Evolutionary conservation across 2,797 vertebrate genomes (phyloP).

Genomic region (Lepilemur septentrionalis): DNA sequence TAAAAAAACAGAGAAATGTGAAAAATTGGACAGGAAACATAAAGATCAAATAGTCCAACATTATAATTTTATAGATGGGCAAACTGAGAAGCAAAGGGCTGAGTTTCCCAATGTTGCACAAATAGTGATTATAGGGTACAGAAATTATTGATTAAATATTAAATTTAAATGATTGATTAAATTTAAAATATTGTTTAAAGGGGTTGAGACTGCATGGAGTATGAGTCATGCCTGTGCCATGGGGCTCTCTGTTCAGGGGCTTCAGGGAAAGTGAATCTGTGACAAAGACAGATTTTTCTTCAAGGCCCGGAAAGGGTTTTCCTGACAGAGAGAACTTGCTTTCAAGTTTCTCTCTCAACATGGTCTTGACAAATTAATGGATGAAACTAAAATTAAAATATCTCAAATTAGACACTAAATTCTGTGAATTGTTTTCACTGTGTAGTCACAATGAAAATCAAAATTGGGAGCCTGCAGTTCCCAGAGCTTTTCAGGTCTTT

Average conservation of each 20-base stretch:
- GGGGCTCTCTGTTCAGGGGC: slow-evolving; percentile 60
- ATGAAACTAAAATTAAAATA: slow-evolving; percentile 79
- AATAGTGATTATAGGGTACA: background rate
- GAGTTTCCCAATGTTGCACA: background rate
- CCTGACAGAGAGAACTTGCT: slow-evolving; percentile 72
- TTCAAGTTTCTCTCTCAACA: slow-evolving; percentile 76
- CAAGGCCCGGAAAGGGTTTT: slow-evolving; percentile 55
- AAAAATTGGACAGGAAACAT: background rate
- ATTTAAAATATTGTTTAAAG: background rate
- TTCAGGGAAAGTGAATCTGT: slow-evolving; percentile 68
- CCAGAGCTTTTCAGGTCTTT: slow-evolving; percentile 72
- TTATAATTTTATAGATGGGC: background rate
- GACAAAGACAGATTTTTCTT: slow-evolving; percentile 75
- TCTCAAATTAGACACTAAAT: slow-evolving; percentile 71
- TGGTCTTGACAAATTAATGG: slow-evolving; percentile 79
- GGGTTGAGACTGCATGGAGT: background rate
- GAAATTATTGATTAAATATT: too few relatives aligned
- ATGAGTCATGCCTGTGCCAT: background rate
- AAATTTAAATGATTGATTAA: background rate
- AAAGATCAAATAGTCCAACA: background rate
- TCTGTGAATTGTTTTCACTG: slow-evolving; percentile 76
- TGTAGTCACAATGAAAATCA: slow-evolving; percentile 82
- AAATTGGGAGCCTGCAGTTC: slow-evolving; percentile 72
- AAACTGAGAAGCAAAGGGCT: background rate
- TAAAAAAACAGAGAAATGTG: background rate